These are phyloP conservation scores for Strix aluco DNA, from an alignment of 2,113 vertebrate genomes.

Conservation along the genomic window DNA sequence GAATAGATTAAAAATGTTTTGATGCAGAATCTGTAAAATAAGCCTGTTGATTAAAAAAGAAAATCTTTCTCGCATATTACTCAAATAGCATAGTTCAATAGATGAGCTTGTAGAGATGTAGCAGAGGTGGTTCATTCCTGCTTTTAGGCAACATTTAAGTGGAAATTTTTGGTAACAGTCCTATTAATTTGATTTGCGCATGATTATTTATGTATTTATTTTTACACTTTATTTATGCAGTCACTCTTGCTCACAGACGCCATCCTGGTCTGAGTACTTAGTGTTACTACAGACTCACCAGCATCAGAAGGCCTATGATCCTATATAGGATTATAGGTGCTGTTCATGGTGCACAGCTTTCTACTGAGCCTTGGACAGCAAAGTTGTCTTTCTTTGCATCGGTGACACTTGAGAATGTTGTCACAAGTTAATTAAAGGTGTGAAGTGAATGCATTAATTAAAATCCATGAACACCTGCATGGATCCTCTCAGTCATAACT, in stretches of 20 bases:
- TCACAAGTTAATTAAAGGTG: constrained; percentile 51
- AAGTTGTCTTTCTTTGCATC: neutral
- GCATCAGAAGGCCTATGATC: neutral
- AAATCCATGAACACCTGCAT: constrained; percentile 23
- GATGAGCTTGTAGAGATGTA: neutral
- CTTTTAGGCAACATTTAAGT: neutral
- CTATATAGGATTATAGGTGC: neutral
- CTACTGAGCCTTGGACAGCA: neutral
- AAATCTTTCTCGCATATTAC: neutral
- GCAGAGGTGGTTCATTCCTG: neutral
- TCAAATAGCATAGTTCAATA: neutral
- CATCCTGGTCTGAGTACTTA: fast-evolving
- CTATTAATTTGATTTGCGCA: neutral
- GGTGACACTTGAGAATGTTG: neutral
- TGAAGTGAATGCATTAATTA: neutral
- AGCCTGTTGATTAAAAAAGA: neutral
- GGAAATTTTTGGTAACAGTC: neutral
- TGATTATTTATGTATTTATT: neutral
- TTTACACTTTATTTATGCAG: neutral
- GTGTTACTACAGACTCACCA: neutral
- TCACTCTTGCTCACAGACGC: neutral
- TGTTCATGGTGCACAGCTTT: neutral
- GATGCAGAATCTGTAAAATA: neutral
- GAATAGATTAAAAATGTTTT: constrained; percentile 20
- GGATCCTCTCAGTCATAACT: constrained; percentile 31